A percentile compares a stretch with the other conserved stretches of the same genome.
Evolutionary conservation across 2,888 invertebrate genomes (phyloP).

Genomic region (Synergus japonicus): DNA sequence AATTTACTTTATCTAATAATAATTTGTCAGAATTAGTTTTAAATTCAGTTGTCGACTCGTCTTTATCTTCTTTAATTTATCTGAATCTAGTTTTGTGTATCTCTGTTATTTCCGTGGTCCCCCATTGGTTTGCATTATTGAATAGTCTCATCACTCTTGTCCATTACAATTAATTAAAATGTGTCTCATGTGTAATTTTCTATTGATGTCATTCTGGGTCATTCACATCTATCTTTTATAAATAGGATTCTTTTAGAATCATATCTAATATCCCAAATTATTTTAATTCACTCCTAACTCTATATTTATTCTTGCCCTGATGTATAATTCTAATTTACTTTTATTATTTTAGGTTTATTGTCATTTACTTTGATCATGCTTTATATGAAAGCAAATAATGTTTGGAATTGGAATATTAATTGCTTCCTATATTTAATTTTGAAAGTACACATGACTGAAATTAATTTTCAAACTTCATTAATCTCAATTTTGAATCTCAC

Average conservation of each 20-base stretch:
- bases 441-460: no score
- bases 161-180: background rate
- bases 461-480: no score
- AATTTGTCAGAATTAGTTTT: slow-evolving; percentile 1
- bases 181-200: background rate
- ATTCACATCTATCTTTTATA: background rate
- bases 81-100: background rate
- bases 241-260: background rate
- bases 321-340: no score
- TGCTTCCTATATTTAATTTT: no score
- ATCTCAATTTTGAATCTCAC: no score
- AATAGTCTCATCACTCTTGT: background rate
- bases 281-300: no score
- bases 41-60: background rate
- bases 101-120: background rate
- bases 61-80: background rate
- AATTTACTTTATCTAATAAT: slow-evolving; percentile 26
- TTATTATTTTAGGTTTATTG: no score
- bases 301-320: no score
- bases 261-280: background rate
- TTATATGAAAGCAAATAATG: no score
- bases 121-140: background rate
- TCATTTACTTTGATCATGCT: no score
- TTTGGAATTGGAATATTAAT: no score
- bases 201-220: background rate